Percentiles rank a stretch among this genome's conserved stretches.
These are phyloP conservation scores for Ancistrus triradiatus DNA, from an alignment of 2,113 vertebrate species.

Conservation along the genomic window DNA sequence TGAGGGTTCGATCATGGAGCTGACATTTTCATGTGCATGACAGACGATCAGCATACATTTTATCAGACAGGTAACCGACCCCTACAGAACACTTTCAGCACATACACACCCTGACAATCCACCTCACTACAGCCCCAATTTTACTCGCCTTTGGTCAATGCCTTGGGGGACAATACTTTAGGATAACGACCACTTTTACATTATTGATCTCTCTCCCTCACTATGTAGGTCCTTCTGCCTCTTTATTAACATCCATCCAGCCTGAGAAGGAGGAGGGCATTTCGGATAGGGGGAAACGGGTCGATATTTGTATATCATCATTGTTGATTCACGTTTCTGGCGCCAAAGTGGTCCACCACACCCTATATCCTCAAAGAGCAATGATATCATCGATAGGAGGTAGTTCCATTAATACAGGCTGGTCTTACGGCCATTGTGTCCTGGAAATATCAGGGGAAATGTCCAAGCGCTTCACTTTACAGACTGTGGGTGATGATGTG, in stretches of 20 bases:
- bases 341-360: conserved; percentile 32
- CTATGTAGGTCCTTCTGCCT: conserved; percentile 53
- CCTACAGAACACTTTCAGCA: neutral
- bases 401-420: conserved; percentile 1
- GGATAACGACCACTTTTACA: conserved; percentile 71
- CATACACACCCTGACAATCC: conserved; percentile 30
- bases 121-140: conserved; percentile 30
- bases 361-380: conserved; percentile 1
- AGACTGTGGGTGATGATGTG: neutral
- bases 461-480: neutral
- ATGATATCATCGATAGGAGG: conserved; percentile 20
- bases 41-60: conserved; percentile 53
- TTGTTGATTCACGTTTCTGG: conserved; percentile 49
- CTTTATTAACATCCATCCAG: conserved; percentile 65
- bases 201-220: conserved; percentile 63
- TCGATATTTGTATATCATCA: conserved; percentile 66
- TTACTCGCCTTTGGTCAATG: conserved; percentile 37
- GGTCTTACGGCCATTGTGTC: neutral
- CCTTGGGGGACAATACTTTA: conserved; percentile 68
- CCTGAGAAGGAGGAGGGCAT: conserved; percentile 49
- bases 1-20: too few species aligned
- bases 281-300: conserved; percentile 33
- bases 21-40: too few species aligned
- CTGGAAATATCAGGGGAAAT: neutral
- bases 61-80: conserved; percentile 9